A percentile compares a stretch with the other conserved stretches of the same genome.
Evolutionary conservation across 1,140 invertebrate species (phyloP).

Genomic region (Lepidotrigona ventralis): DNA sequence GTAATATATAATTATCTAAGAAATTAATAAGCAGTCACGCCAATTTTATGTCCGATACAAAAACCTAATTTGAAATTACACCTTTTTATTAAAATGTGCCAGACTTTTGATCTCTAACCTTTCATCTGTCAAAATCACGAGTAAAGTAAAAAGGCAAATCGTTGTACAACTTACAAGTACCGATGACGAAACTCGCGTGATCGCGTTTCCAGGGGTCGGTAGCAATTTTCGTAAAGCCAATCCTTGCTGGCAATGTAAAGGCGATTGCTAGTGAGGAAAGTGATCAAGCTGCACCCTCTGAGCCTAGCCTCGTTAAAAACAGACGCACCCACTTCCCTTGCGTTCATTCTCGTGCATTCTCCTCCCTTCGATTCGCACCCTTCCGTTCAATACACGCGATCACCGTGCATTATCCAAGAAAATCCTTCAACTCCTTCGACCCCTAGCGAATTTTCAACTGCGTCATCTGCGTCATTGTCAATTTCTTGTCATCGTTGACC

Average conservation of each 20-base stretch:
- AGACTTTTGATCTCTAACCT: background rate
- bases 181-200: conserved; percentile 54
- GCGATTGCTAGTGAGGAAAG: conserved; percentile 76
- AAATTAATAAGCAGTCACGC: background rate
- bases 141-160: background rate
- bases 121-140: background rate
- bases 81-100: background rate
- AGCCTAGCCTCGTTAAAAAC: conserved; percentile 68
- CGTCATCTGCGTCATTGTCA: background rate
- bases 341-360: conserved; percentile 67
- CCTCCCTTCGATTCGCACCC: conserved; percentile 25
- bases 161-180: conserved; percentile 67
- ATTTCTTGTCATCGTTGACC: background rate
- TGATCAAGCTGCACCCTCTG: conserved; percentile 75
- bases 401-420: background rate
- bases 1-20: background rate
- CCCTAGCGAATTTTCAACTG: background rate
- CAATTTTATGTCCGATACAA: background rate
- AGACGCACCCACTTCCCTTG: conserved; percentile 65
- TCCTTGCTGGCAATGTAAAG: conserved; percentile 74
- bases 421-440: background rate
- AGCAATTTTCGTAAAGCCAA: conserved; percentile 74
- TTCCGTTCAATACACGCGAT: background rate
- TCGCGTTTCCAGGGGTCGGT: conserved; percentile 54
- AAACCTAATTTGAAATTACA: background rate